Conservation (phyloP, 1,140 invertebrate species). For the Lanistes nyassanus region DNA sequence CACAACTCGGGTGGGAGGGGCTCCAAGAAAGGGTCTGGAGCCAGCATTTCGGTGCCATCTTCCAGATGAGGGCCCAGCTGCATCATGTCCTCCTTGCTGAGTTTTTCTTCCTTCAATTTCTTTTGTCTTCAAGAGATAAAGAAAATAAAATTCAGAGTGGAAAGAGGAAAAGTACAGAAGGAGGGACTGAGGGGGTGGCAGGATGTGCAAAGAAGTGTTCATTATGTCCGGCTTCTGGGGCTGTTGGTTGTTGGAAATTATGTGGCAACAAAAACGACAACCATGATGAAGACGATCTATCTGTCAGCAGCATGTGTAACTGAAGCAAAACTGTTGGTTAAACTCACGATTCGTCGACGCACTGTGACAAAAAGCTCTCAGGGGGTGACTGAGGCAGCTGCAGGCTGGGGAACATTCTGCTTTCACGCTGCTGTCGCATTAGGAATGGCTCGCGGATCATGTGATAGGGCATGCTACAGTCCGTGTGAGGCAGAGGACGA, state of each 20-base stretch:
- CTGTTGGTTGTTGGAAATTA: neutral
- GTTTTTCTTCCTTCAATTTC: neutral
- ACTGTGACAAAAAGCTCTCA: neutral
- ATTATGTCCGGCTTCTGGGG: neutral
- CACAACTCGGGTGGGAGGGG: neutral
- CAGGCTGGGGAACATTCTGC: neutral
- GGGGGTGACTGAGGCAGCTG: neutral
- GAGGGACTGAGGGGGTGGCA: neutral
- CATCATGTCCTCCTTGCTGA: neutral
- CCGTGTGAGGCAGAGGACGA: conserved; percentile 3
- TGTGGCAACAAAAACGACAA: too few species aligned
- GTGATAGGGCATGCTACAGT: neutral
- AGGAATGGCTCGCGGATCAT: conserved; percentile 6
- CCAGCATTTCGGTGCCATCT: conserved; percentile 5
- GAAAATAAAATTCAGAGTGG: neutral
- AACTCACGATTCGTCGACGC: neutral
- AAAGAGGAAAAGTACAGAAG: neutral
- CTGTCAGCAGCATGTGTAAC: too few species aligned
- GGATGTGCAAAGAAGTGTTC: neutral
- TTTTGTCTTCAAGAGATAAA: neutral
- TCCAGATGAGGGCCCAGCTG: neutral
- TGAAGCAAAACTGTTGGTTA: neutral
- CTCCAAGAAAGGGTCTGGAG: neutral
- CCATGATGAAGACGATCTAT: too few species aligned
- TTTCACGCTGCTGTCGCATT: neutral